Base-by-base conservation (phyloP, 2,797 vertebrate genomes). In the Carapus acus region DNA sequence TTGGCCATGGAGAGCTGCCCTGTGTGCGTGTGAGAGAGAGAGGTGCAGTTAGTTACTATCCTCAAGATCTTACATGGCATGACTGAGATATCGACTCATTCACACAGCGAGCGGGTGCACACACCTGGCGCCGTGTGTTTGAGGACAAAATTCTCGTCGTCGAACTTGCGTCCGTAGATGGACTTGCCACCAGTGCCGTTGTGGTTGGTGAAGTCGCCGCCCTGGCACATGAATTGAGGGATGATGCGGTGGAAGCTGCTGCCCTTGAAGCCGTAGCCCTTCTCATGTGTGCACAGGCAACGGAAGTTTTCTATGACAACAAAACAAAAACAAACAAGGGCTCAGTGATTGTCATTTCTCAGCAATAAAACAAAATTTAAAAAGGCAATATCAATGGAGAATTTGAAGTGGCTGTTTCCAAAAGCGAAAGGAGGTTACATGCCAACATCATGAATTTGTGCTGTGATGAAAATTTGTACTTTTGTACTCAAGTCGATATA, bases 171-270 rank as follows among this genome's bases (percentile, higher is more conserved):
- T 2, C 96, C 96, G 0, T 96, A 99, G 85, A 99, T 97, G 37
- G 96, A 96, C 71, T 98, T 99, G 39, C 96, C 94, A 0, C 96
- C 96, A 0, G 94, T 98, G 83, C 96, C 96, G 0, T 98, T 98
- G 86, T 99, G 96, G 83, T 99, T 96, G 71, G 96, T 98, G 87
- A 99, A 99, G 58, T 99, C 96, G 0, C 96, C 96, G 0, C 91
- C 96, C 78, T 98, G 96, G 72, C 93, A 96, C 96, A 99, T 99
- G 74, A 99, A 98, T 89, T 97, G 96, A 22, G 96, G 96, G 58
- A 99, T 97, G 81, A 99, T 45, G 3, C 95, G 90, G 69, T 98
- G 94, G 69, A 99, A 94, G 78, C 96, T 91, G 89, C 94, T 94
- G 31, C 96, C 96, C 36, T 99, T 99, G 78, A 88, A 99, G 74